Evolutionary conservation across 2,797 vertebrate genomes (phyloP), one percentile per base, ranked within the genome.

Genomic region (Pseudopleuronectes americanus): DNA sequence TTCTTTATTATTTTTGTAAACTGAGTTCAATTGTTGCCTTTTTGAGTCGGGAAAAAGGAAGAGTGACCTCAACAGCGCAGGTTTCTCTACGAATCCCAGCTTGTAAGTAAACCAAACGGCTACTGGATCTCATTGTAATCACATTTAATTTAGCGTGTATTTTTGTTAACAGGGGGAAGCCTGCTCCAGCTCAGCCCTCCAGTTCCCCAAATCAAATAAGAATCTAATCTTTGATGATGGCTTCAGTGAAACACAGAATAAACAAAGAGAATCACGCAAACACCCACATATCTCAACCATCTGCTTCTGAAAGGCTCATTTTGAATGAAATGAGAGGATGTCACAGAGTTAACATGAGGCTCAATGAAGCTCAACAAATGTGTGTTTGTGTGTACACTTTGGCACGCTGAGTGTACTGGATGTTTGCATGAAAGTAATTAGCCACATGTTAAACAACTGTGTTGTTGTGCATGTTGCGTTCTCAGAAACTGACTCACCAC

Each of bases 401-500:
- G 81, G 82, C 69, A 76, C 57, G 76, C 49, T 23, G 67, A 47
- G 56, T 66, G 64, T 47, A 56, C 63, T 74, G 68, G 67, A 76
- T 83, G 85, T 74, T 82, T 77, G 80, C 56, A 83, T 82, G 74
- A 88, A 77, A 74, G 68, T 52, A 81, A 83, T 84, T 76, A 76
- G 57, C 22, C 82, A 77, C 53, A 74, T 84, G 79, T 85, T 71
- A 66, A 67, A 73, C 72, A 88, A 88, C 64, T 81, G 79, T 79
- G 79, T 72, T 80, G 73, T 77, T 68, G 71, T 86, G 26, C 54
- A 64, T 36, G 12, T 81, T 23, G 57, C 5, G 49, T 77, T 84
- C 81, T 67, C 53, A 67, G 70, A 52, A 51, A 23, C 13, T 3
- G 38, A 86, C 93, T 92, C 92, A 98, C 98, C 98, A 98, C 74